Evolutionary conservation across 1,140 invertebrate species (phyloP).

Genomic region (Brachionus plicatilis): DNA sequence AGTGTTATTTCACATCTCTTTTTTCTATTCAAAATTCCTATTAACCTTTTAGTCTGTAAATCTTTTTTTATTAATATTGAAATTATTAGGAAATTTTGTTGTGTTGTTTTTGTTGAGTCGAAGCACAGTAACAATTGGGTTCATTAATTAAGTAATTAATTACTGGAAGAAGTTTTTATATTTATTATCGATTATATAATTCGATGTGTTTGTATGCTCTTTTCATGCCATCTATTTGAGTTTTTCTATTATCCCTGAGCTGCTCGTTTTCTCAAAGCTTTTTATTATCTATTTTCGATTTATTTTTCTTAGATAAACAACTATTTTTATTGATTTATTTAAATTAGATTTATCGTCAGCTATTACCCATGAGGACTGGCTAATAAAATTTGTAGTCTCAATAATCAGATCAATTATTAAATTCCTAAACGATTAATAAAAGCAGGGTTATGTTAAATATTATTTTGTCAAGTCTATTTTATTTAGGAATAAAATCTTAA

Average conservation of each 20-base stretch:
- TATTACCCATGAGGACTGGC: neutral
- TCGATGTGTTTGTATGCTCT: slow-evolving; percentile 14
- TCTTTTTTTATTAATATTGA: too few relatives aligned
- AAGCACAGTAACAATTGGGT: slow-evolving; percentile 3
- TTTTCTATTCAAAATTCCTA: too few relatives aligned
- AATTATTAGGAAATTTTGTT: neutral
- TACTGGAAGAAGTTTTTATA: neutral
- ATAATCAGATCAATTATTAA: neutral
- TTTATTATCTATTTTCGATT: neutral
- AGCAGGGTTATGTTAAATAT: too few relatives aligned
- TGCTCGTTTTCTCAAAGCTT: neutral
- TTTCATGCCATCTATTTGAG: neutral
- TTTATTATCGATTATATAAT: slow-evolving; percentile 1
- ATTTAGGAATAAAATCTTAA: too few relatives aligned
- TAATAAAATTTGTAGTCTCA: neutral
- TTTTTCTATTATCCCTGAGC: neutral
- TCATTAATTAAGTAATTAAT: slow-evolving; percentile 18
- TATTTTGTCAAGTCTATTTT: too few relatives aligned
- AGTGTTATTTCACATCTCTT: neutral
- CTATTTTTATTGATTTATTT: slow-evolving; percentile 17
- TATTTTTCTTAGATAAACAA: slow-evolving; percentile 13
- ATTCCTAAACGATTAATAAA: neutral
- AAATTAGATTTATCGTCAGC: neutral
- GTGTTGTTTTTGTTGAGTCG: neutral
- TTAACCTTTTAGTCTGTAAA: too few relatives aligned